A percentile compares a stretch with the other conserved stretches of the same genome.
These are phyloP conservation scores for Malurus elegans DNA, from an alignment of 2,113 vertebrate genomes.

Conservation along the genomic window DNA sequence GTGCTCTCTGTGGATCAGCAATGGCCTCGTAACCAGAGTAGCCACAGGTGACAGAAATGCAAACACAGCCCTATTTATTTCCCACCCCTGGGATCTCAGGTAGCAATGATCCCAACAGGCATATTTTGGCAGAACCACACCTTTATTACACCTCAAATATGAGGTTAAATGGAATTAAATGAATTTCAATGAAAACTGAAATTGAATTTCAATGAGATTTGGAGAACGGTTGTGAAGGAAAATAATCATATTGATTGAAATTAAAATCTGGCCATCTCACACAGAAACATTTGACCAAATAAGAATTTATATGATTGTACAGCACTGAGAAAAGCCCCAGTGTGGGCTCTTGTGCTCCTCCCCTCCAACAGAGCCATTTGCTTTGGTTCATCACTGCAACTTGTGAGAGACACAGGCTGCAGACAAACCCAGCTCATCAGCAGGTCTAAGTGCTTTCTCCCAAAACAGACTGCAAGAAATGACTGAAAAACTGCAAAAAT, in stretches of 20 bases:
- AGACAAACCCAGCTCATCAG: slow-evolving; percentile 2
- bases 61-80: neutral
- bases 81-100: neutral
- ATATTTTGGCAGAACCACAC: neutral
- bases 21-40: neutral
- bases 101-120: neutral
- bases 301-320: neutral
- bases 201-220: neutral
- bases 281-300: neutral
- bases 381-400: neutral
- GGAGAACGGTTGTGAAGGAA: neutral
- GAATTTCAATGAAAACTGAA: neutral
- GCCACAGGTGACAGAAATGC: neutral
- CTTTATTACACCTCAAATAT: neutral
- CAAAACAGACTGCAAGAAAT: slow-evolving; percentile 30
- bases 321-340: neutral
- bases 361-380: neutral
- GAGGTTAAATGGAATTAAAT: too few relatives aligned
- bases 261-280: neutral
- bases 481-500: slow-evolving; percentile 45
- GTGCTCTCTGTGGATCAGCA: neutral
- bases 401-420: neutral
- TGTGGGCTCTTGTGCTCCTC: neutral
- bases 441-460: slow-evolving; percentile 5
- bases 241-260: neutral